Percentiles rank a stretch among this genome's conserved stretches.
Conservation (phyloP, 2,113 vertebrate species). For the Notarius quadriscutis region DNA sequence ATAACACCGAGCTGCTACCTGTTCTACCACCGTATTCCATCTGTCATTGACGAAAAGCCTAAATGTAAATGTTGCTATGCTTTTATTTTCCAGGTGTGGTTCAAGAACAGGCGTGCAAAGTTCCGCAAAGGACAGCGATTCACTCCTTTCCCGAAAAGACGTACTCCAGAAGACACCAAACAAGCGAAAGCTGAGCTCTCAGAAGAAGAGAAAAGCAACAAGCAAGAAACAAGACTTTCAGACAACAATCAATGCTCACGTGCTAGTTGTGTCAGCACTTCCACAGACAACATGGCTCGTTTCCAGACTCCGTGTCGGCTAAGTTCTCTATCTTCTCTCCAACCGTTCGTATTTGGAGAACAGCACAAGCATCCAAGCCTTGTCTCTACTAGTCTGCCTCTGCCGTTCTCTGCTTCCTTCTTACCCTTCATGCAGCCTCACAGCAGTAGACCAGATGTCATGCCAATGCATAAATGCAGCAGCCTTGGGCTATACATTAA, state of each 20-base stretch:
- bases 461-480: conserved; percentile 58
- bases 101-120: conserved; percentile 83
- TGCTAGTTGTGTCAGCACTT: conserved; percentile 20
- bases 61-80: neutral
- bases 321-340: conserved; percentile 57
- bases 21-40: neutral
- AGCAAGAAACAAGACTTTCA: conserved; percentile 26
- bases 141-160: conserved; percentile 54
- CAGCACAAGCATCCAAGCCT: conserved; percentile 59
- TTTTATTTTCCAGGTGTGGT: conserved; percentile 74
- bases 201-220: conserved; percentile 47
- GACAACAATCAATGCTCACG: conserved; percentile 22
- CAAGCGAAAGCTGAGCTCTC: conserved; percentile 43
- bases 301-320: conserved; percentile 46
- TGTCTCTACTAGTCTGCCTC: conserved; percentile 61
- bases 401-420: conserved; percentile 62
- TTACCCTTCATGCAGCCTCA: conserved; percentile 69
- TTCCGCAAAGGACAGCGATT: conserved; percentile 76
- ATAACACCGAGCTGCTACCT: neutral
- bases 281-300: conserved; percentile 48
- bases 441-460: conserved; percentile 48
- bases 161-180: conserved; percentile 45
- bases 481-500: conserved; percentile 60
- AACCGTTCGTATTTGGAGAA: conserved; percentile 56
- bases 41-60: neutral